phyloP scores from a whole-genome alignment of 2,113 vertebrate species.

The Promerops cafer region DNA sequence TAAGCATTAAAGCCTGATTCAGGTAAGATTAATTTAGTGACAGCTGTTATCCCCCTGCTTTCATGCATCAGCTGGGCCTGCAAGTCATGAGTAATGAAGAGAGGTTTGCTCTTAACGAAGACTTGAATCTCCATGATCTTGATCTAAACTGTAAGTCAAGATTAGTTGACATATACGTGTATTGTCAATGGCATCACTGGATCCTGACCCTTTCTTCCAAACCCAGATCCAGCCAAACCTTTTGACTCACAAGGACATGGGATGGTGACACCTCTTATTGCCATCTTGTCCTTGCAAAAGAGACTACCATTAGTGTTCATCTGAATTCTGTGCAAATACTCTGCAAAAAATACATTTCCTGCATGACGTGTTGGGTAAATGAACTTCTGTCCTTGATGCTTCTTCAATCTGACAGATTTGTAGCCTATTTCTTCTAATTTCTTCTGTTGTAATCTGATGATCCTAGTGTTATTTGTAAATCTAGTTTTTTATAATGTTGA shows the following conservation, averaged over 20 bases:
- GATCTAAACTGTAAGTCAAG: neutral
- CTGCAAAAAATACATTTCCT: neutral
- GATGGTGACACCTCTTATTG: neutral
- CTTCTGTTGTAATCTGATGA: neutral
- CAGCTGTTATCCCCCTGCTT: neutral
- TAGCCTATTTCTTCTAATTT: neutral
- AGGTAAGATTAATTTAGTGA: neutral
- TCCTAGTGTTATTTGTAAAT: neutral
- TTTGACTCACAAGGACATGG: neutral
- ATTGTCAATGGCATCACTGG: neutral
- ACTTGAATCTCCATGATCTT: neutral
- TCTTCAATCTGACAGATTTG: neutral
- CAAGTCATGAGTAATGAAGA: neutral
- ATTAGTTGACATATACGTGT: neutral
- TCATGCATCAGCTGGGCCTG: neutral
- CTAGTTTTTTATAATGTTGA: neutral
- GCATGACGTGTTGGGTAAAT: neutral
- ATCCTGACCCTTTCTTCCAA: neutral
- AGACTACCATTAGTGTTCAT: neutral
- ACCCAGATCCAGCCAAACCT: rapidly evolving
- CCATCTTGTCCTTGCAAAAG: neutral
- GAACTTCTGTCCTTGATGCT: neutral
- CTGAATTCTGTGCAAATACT: neutral
- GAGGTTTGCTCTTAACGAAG: neutral
- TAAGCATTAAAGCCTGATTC: neutral